Evolutionary conservation across 2,113 vertebrate species (phyloP).

Genomic region (Scopus umbretta): DNA sequence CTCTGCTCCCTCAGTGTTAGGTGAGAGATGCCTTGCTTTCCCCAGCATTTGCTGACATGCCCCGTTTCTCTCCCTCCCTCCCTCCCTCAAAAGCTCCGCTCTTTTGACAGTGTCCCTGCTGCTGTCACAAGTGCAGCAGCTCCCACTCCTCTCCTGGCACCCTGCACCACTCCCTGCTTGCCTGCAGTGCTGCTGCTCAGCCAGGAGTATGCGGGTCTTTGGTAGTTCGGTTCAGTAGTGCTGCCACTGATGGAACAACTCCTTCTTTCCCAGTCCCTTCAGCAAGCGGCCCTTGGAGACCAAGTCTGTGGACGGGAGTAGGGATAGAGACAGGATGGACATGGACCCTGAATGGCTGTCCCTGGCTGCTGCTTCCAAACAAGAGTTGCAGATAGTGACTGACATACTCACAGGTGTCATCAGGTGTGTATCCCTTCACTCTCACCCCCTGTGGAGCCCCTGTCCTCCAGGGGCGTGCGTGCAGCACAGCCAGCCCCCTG

Average conservation of each 20-base stretch:
- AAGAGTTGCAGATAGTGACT: conserved; percentile 66
- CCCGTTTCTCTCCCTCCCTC: not conserved
- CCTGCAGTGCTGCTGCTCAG: not conserved
- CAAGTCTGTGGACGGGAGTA: not conserved
- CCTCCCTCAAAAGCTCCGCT: not conserved
- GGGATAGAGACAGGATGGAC: not conserved
- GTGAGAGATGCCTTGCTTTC: not conserved
- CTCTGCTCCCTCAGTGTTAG: not conserved
- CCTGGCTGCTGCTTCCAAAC: conserved; percentile 7
- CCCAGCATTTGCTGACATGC: not conserved
- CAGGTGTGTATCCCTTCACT: conserved; percentile 65
- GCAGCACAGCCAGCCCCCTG: not conserved
- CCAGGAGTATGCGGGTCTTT: not conserved
- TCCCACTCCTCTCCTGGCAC: not conserved
- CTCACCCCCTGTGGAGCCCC: not conserved
- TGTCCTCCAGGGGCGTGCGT: rapidly evolving
- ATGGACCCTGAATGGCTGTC: not conserved
- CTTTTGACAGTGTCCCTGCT: not conserved
- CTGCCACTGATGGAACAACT: not conserved
- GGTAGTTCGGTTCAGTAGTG: not conserved
- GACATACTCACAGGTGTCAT: conserved; percentile 74
- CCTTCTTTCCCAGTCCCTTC: not conserved
- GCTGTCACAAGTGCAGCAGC: not conserved
- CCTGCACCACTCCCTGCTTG: not conserved
- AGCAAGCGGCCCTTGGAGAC: not conserved